Evolutionary conservation across 2,797 vertebrate genomes (phyloP).

Genomic region (Hyperoplus lanceolatus): DNA sequence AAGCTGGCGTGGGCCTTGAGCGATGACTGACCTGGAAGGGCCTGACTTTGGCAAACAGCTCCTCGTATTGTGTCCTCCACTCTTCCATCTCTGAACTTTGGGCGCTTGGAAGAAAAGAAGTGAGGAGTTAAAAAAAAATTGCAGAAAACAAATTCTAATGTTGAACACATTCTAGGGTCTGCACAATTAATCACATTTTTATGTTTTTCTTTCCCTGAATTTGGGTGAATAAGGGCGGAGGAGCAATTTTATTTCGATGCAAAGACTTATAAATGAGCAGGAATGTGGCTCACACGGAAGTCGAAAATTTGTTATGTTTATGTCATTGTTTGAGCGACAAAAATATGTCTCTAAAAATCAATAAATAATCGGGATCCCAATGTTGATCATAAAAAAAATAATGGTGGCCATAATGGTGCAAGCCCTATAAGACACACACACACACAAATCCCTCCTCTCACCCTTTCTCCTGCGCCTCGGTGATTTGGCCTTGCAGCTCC

Average conservation of each 20-base stretch:
- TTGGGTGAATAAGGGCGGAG: too few relatives aligned
- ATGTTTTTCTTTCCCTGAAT: too few relatives aligned
- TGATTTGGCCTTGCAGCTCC: slow-evolving; percentile 78
- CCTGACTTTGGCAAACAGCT: slow-evolving; percentile 73
- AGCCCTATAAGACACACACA: neutral
- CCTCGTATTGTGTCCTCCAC: slow-evolving; percentile 77
- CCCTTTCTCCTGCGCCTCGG: slow-evolving; percentile 82
- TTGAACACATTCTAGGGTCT: too few relatives aligned
- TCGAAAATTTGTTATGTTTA: too few relatives aligned
- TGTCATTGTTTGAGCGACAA: neutral
- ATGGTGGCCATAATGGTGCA: too few relatives aligned
- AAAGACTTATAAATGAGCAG: too few relatives aligned
- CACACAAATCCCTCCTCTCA: slow-evolving; percentile 52
- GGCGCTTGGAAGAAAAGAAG: slow-evolving; percentile 46
- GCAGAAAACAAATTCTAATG: neutral
- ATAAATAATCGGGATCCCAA: too few relatives aligned
- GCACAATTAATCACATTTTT: too few relatives aligned
- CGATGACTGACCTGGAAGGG: slow-evolving; percentile 79
- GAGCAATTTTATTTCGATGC: too few relatives aligned
- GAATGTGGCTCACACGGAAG: too few relatives aligned
- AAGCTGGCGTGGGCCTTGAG: neutral
- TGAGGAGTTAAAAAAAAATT: slow-evolving; percentile 14
- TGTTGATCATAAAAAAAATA: too few relatives aligned
- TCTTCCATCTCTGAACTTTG: slow-evolving; percentile 48
- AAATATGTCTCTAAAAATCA: neutral